Conservation (phyloP, 2,113 vertebrate species). For the Rattus rattus region DNA sequence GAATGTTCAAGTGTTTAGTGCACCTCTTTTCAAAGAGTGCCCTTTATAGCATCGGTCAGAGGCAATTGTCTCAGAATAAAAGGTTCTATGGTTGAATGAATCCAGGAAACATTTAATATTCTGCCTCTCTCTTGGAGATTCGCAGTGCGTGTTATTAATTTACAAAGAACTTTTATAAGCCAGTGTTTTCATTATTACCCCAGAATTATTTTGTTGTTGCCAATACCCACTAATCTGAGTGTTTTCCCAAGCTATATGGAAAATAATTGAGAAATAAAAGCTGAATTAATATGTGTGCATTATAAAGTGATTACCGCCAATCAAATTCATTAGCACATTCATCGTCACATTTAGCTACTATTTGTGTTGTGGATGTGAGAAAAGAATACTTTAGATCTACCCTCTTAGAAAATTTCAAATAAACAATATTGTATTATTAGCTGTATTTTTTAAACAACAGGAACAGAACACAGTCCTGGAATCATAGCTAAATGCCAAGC, state of each 20-base stretch:
- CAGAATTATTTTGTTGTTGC: constrained; percentile 29
- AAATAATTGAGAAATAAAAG: constrained; percentile 23
- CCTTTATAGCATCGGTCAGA: not conserved
- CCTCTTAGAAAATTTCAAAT: constrained; percentile 1
- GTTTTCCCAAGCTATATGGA: constrained; percentile 11
- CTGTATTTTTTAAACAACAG: not conserved
- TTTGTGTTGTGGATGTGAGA: not conserved
- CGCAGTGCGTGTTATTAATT: constrained; percentile 15
- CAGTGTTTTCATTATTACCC: not conserved
- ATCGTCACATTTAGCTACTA: not conserved
- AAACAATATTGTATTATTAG: not conserved
- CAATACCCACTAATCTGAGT: not conserved
- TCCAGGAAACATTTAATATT: constrained; percentile 36
- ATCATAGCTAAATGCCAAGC: constrained; percentile 11
- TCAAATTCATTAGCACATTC: not conserved
- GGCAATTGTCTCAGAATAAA: constrained; percentile 18
- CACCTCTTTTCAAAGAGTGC: constrained; percentile 1
- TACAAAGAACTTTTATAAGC: constrained; percentile 9
- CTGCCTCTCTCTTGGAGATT: not conserved
- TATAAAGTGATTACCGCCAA: not conserved
- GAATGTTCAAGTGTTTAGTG: constrained; percentile 43
- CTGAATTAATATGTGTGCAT: not conserved
- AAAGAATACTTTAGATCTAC: not conserved
- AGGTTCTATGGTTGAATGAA: not conserved
- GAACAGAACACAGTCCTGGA: constrained; percentile 15